Evolutionary conservation across 2,888 invertebrate species (phyloP), one percentile per base, ranked within the genome.

Genomic region (Tachina fera): DNA sequence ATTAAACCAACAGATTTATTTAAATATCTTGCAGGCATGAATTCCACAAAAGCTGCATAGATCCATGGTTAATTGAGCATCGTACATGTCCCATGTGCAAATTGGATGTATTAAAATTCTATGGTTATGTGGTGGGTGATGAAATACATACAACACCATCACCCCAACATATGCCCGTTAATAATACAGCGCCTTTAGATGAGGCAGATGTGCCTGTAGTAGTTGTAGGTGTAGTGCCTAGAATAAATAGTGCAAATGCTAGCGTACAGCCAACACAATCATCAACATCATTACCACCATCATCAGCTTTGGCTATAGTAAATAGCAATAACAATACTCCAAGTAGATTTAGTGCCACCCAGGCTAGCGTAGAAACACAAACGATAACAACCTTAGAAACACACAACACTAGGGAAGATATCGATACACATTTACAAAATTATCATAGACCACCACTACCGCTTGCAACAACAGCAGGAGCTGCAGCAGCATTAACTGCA

Each of bases 1-100:
- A 10, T 56, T 9, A 51, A 65, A 43, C 49, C 11, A 22, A 51
- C 49, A 47, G 19, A 47, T 53, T 51, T 75, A 9, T 74, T 51
- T 19, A 8, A 16, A 43, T 61, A 56, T 45, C 45, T 47, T 58
- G 41, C 63, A 98, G 98, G 91, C 98, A 98, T 93, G 96, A 98
- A 91, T 98, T 98, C 93, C 98, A 98, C 94, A 98, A 98, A 94
- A 96, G 95, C 90, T 98, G 98, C 94, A 98, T 98, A 90, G 98
- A 98, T 93, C 98, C 98, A 19, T 98, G 98, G 98, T 94, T 98
- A 84, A 93, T 98, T 90, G 98, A 98, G 91, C 98, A 98, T 92
- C 95, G 98, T 87, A 98, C 98, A 47, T 98, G 98, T 93, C 98
- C 98, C 11, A 98, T 98, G 97, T 98, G 98, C 94, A 98, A 98